Conservation (phyloP, 2,113 vertebrate species). For the Percopsis transmontana region DNA sequence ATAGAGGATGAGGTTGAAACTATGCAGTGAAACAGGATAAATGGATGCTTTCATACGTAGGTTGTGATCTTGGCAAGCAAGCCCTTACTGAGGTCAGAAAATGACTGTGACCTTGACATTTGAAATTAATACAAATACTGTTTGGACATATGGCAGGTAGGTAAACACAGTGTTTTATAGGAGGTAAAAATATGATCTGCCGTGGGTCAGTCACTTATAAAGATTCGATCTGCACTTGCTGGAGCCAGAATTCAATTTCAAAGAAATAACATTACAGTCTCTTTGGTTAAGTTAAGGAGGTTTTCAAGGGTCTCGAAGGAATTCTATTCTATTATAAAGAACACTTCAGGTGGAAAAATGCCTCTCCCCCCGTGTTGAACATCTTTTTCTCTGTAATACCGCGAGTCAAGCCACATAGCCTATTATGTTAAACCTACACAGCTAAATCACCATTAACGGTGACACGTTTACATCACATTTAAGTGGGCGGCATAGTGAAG, state of each 20-base stretch:
- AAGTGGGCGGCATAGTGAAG: background rate
- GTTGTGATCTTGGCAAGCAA: background rate
- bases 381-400: background rate
- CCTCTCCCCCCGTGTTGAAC: background rate
- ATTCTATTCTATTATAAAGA: conserved; percentile 8
- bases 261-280: conserved; percentile 16
- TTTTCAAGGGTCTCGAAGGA: conserved; percentile 6
- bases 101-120: background rate
- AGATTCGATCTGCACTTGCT: background rate
- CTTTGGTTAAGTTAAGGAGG: conserved; percentile 4
- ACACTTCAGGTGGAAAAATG: background rate
- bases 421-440: background rate
- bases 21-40: background rate
- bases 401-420: background rate
- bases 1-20: conserved; percentile 14
- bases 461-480: background rate
- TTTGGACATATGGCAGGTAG: background rate
- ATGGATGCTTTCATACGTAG: conserved; percentile 5
- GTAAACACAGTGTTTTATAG: conserved; percentile 10
- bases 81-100: background rate
- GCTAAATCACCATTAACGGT: background rate
- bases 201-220: background rate
- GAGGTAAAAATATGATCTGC: conserved; percentile 2
- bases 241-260: conserved; percentile 3
- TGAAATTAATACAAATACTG: background rate